These are phyloP conservation scores for Emys orbicularis DNA, from an alignment of 2,797 vertebrate genomes.

Conservation along the genomic window DNA sequence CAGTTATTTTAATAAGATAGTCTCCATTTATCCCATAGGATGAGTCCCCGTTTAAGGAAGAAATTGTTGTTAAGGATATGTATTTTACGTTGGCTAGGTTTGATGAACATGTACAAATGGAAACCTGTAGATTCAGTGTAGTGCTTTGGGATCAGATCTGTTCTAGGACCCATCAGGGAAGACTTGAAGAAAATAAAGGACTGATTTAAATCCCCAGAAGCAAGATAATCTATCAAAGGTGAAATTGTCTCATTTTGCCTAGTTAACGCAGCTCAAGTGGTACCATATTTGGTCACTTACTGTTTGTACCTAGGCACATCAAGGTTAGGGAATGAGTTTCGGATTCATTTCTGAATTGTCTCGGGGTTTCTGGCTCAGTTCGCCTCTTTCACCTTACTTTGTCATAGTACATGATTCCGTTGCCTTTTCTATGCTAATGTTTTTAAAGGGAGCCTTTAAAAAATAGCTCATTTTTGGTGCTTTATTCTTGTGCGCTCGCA, in stretches of 20 bases:
- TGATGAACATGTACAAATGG: fast-evolving
- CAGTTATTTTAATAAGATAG: fast-evolving
- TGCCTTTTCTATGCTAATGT: not conserved
- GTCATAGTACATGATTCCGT: fast-evolving
- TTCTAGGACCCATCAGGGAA: not conserved
- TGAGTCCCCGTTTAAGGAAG: not conserved
- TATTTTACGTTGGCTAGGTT: not conserved
- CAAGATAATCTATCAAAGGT: not conserved
- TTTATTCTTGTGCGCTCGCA: not conserved
- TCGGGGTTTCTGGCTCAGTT: fast-evolving
- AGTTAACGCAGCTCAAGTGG: not conserved
- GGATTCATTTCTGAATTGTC: not conserved
- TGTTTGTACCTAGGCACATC: no score
- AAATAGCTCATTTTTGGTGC: not conserved
- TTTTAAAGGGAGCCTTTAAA: not conserved
- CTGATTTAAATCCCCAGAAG: not conserved
- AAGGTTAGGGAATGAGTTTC: not conserved
- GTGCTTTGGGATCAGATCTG: not conserved
- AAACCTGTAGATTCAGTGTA: not conserved
- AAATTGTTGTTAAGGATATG: not conserved
- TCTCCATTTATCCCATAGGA: not conserved
- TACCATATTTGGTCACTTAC: not conserved
- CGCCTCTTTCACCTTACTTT: fast-evolving
- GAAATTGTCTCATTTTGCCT: not conserved
- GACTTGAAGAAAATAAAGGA: fast-evolving